Evolutionary conservation across 2,113 vertebrate genomes (phyloP).

Genomic region (Lampris megalopsis): DNA sequence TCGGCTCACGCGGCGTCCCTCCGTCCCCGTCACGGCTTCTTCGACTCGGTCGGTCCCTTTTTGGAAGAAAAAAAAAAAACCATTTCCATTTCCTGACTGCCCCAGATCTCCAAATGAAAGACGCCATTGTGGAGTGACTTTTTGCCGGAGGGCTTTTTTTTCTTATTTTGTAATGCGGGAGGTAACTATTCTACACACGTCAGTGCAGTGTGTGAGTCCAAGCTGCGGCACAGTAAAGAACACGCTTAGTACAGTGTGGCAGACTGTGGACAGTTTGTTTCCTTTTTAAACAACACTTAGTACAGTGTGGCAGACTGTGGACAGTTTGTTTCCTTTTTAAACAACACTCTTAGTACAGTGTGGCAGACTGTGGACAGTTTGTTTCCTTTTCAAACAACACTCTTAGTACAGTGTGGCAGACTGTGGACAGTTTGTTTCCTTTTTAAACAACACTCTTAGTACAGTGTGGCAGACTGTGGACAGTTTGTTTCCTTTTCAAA

Average conservation of each 20-base stretch:
- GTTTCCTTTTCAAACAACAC: too few species aligned
- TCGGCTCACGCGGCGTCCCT: conserved; percentile 52
- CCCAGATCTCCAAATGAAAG: conserved; percentile 82
- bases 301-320: background rate
- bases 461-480: too few species aligned
- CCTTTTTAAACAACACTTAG: too few species aligned
- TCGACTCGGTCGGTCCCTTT: conserved; percentile 5
- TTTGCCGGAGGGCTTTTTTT: conserved; percentile 76
- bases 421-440: too few species aligned
- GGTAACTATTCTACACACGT: conserved; percentile 72
- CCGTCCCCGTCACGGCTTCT: conserved; percentile 23
- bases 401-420: too few species aligned
- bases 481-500: too few species aligned
- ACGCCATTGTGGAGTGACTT: conserved; percentile 87
- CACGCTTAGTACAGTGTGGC: conserved; percentile 8
- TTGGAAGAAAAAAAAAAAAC: conserved; percentile 5
- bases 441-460: too few species aligned
- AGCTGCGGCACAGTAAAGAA: conserved; percentile 38
- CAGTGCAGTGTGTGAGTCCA: conserved; percentile 59
- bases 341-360: too few species aligned
- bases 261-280: background rate
- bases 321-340: background rate
- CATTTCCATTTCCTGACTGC: conserved; percentile 77
- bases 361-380: too few species aligned
- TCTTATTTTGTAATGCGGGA: conserved; percentile 74